phyloP scores from a whole-genome alignment of 2,888 invertebrate species.

The Torymus auratus region DNA sequence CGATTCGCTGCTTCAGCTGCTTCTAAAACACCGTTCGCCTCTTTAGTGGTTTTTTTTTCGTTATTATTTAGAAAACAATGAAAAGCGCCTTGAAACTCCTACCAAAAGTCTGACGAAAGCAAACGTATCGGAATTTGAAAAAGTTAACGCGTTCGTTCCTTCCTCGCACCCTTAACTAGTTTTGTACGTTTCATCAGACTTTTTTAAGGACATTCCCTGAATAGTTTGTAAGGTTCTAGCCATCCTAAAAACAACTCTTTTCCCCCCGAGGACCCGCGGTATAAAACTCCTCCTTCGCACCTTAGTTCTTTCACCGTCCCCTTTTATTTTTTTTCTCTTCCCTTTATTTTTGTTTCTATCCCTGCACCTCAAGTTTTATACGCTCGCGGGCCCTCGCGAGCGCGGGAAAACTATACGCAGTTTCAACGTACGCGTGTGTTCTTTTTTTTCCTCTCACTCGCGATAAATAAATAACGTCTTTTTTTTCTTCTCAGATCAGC shows the following conservation, averaged over 20 bases:
- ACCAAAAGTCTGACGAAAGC: conserved; percentile 46
- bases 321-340: neutral
- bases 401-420: conserved; percentile 34
- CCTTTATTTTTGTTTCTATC: neutral
- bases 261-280: neutral
- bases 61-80: conserved; percentile 38
- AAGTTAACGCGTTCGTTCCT: conserved; percentile 9
- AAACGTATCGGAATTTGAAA: conserved; percentile 21
- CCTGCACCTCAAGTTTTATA: conserved; percentile 3
- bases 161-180: conserved; percentile 13
- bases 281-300: neutral
- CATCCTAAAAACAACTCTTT: conserved; percentile 18
- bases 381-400: neutral
- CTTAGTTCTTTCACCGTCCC: too few species aligned
- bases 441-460: conserved; percentile 5
- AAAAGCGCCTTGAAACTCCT: conserved; percentile 42
- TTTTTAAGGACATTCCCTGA: conserved; percentile 42
- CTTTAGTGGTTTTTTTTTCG: neutral
- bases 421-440: neutral
- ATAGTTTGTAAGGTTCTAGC: conserved; percentile 37
- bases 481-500: neutral
- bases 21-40: conserved; percentile 8
- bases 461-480: conserved; percentile 38
- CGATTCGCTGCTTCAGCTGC: neutral
- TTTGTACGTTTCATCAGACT: conserved; percentile 48